Conservation (phyloP, 2,113 vertebrate genomes). For the Ailuropoda melanoleuca region DNA sequence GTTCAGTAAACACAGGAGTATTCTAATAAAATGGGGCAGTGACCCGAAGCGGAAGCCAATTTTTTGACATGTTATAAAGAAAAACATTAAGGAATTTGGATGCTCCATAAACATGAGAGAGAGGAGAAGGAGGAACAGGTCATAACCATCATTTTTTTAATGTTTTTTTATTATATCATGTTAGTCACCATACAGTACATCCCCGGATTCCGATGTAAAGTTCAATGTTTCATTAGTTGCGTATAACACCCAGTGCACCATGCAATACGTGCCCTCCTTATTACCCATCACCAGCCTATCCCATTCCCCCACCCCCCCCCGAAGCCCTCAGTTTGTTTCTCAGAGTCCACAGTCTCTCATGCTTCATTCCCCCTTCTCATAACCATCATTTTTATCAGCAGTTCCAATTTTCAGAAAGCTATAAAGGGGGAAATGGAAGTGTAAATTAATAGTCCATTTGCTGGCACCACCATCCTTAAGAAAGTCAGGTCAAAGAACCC, state of each 20-base stretch:
- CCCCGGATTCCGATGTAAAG: too few relatives aligned
- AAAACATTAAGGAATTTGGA: background rate
- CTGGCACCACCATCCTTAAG: background rate
- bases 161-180: too few relatives aligned
- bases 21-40: constrained; percentile 45
- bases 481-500: background rate
- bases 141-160: background rate
- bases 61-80: background rate
- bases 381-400: background rate
- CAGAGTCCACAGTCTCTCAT: too few relatives aligned
- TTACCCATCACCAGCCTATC: too few relatives aligned
- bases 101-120: background rate
- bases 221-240: too few relatives aligned
- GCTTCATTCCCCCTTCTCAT: too few relatives aligned
- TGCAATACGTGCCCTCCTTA: too few relatives aligned
- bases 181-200: too few relatives aligned
- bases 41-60: background rate
- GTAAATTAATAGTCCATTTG: background rate
- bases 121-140: background rate
- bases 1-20: background rate
- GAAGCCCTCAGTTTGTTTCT: too few relatives aligned
- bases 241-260: too few relatives aligned
- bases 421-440: background rate
- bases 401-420: background rate
- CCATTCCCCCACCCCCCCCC: too few relatives aligned